Base-by-base conservation (phyloP, 2,797 vertebrate genomes). In the Sebastes trivittatus region DNA sequence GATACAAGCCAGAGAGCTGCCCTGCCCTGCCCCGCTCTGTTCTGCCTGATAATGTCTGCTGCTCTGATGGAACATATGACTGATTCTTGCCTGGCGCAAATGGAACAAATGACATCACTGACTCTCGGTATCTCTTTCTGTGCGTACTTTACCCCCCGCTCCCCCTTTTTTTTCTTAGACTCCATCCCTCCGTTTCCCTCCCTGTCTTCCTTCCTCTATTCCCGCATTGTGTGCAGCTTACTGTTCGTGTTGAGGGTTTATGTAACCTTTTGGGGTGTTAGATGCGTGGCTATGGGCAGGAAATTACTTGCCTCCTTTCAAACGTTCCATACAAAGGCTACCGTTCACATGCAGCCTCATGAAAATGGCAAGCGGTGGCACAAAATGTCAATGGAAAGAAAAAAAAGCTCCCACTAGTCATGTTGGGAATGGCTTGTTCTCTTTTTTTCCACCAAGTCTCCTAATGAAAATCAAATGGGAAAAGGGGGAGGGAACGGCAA, bases 51-150 rank as follows among this genome's bases (percentile, higher is more conserved):
- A 93, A 92, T 90, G 81, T 75, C 85, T 85, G 76, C 81, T 79
- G 78, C 84, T 84, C 79, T 67, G 77, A 84, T 90, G 92, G 93
- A 94, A 94, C 92, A 93, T 94, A 92, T 94, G 93, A 94, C 87
- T 89, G 86, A 86, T 72, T 89, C 89, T 88, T 85, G 86, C 92
- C 85, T 91, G 86, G 81, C 91, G 89, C 82, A 84, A 85, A 54
- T 94, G 94, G 95, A 95, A 95, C 88, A 94, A 94, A 95, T 96
- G 89, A 96, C 94, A 94, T 95, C 94, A 96, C 81, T 62, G 80
- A 69, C 86, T 90, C 74, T 25, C 34, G 69, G 89, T 94, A 94
- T 95, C 93, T 93, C 80, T 83, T 74, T 90, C 83, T 91, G 80
- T 86, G 86, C 62, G 32, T 78, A 60, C 84, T 70, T 22, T 42